Conservation (phyloP, 92 coral and sea anemone genomes). For the Bergia puertoricense region DNA sequence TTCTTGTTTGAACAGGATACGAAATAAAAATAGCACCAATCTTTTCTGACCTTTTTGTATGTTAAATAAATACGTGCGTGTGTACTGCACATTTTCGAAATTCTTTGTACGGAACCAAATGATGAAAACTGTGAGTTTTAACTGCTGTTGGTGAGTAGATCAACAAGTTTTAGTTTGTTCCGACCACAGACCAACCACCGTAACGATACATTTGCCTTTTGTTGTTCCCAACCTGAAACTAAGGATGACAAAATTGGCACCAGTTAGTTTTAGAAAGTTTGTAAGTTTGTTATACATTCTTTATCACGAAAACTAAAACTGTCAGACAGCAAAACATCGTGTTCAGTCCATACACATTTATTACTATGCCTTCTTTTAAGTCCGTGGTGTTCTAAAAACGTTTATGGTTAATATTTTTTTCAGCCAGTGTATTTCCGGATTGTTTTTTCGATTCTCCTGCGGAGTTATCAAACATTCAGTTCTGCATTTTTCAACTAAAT, state of each 20-base stretch:
- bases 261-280: too few species aligned
- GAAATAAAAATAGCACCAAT: not conserved
- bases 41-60: not conserved
- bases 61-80: not conserved
- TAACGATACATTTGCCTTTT: too few species aligned
- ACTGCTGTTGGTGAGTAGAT: too few species aligned
- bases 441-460: not conserved
- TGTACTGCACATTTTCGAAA: not conserved
- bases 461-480: not conserved
- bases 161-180: too few species aligned
- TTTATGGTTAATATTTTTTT: too few species aligned
- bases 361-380: not conserved
- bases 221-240: not conserved
- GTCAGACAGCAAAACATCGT: not conserved
- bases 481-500: not conserved
- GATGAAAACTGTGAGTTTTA: not conserved
- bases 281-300: not conserved
- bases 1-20: not conserved
- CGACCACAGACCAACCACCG: too few species aligned
- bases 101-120: not conserved
- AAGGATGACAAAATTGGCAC: not conserved
- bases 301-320: not conserved
- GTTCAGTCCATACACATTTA: not conserved
- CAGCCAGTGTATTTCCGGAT: too few species aligned
- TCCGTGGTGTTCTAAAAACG: too few species aligned